Base-by-base conservation (phyloP, 2,113 vertebrate genomes). In the Hoplias malabaricus region DNA sequence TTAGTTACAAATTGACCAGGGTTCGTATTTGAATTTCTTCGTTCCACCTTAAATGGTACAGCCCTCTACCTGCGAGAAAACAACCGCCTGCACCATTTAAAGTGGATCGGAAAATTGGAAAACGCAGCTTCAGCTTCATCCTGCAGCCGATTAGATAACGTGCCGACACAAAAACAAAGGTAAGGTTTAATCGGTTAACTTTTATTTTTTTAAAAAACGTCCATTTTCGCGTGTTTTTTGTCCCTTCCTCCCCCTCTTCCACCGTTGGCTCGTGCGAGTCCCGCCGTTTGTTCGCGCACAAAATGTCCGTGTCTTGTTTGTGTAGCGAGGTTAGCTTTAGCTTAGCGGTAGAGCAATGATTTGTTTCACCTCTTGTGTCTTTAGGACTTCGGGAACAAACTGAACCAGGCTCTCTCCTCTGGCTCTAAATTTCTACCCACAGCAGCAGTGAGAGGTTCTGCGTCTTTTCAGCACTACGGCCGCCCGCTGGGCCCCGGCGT, bases 381-480 rank as follows among this genome's bases (percentile, higher is more conserved):
- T 82, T 79, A 79, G 81, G 81, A 82, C 77, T 82, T 75, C 77
- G 81, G 81, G 77, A 82, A 82, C 81, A 82, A 82, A 82, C 81
- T 82, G 81, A 78, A 73, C 77, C 81, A 79, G 81, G 71, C 77
- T 75, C 81, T 82, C 77, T 82, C 81, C 57, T 79, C 81, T 75
- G 79, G 81, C 72, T 63, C 81, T 48, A 79, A 71, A 61, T 82
- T 75, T 82, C 72, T 79, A 34, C 77, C 81, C 57, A 63, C 81
- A 75, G 72, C 76, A 70, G 76, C 67, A 78, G 53, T 61, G 76
- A 33, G 76, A 29, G 33, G 54, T 42, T 46, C 48, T 16, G 76
- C 31, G 48, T 69, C 76, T 13, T 79, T 82, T 31, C 75, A 82
- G 72, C 77, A 72, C 72, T 82, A 53, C 72, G 69, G 59, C 14